Evolutionary conservation across 2,797 vertebrate genomes (phyloP).

Genomic region (Xyrichtys novacula): DNA sequence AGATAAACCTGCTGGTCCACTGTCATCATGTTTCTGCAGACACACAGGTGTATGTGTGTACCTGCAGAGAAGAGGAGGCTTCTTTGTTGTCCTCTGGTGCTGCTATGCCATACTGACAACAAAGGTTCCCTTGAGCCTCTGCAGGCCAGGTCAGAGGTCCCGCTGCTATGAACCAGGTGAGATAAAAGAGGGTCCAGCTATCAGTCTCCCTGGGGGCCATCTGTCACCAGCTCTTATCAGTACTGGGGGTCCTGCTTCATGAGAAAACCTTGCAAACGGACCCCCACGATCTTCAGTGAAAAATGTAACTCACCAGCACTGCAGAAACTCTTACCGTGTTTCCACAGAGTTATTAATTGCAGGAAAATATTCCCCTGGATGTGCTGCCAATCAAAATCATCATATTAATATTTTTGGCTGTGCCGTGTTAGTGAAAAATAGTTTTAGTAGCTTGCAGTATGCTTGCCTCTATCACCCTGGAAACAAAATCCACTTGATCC

Average conservation of each 20-base stretch:
- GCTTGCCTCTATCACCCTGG: slow-evolving; percentile 41
- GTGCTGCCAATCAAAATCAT: slow-evolving; percentile 7
- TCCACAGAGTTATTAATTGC: not conserved
- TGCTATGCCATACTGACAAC: slow-evolving; percentile 49
- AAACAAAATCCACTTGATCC: slow-evolving; percentile 67
- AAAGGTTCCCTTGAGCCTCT: slow-evolving; percentile 67
- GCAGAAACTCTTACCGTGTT: not conserved
- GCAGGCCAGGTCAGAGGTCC: slow-evolving; percentile 55
- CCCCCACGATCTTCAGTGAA: slow-evolving; percentile 32
- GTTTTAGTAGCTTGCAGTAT: slow-evolving; percentile 36
- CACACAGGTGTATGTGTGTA: slow-evolving; percentile 51
- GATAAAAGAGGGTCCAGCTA: slow-evolving; percentile 58
- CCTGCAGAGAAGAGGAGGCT: slow-evolving; percentile 32
- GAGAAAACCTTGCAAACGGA: slow-evolving; percentile 13
- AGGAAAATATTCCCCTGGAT: not conserved
- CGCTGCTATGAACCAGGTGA: slow-evolving; percentile 59
- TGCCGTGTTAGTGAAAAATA: slow-evolving; percentile 19
- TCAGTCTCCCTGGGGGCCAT: slow-evolving; percentile 30
- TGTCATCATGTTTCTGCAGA: slow-evolving; percentile 25
- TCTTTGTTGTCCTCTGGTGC: slow-evolving; percentile 60
- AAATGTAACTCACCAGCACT: slow-evolving; percentile 42
- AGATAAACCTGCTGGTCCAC: slow-evolving; percentile 38
- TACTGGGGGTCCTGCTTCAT: slow-evolving; percentile 22
- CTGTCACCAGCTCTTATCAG: slow-evolving; percentile 71
- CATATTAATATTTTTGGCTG: not conserved